Evolutionary conservation across 2,113 vertebrate genomes (phyloP).

Genomic region (Pygathrix nemaeus): DNA sequence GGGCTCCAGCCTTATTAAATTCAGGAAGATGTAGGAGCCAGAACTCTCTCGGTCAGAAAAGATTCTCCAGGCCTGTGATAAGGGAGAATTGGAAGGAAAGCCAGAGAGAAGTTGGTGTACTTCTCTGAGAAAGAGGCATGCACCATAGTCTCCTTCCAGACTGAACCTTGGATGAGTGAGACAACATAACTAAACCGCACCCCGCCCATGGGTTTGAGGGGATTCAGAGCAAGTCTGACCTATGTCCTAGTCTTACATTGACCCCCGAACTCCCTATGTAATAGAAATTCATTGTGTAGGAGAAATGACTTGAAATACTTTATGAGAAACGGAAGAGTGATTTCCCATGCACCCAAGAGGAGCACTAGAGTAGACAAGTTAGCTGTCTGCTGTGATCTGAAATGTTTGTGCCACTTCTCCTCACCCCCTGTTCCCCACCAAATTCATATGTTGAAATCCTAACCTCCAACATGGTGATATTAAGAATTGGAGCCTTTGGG

Average conservation of each 20-base stretch:
- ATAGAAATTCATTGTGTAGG: not conserved
- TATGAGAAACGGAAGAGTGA: not conserved
- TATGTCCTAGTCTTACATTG: not conserved
- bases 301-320: not conserved
- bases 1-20: not conserved
- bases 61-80: not conserved
- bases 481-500: too few relatives aligned
- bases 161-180: not conserved
- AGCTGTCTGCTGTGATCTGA: not conserved
- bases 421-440: not conserved
- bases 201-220: not conserved
- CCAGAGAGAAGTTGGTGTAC: not conserved
- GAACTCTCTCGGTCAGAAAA: not conserved
- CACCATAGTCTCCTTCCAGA: not conserved
- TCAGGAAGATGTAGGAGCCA: not conserved
- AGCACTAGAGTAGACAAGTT: not conserved
- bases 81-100: not conserved
- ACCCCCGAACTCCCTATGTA: not conserved
- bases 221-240: not conserved
- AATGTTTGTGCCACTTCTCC: not conserved
- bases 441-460: not conserved
- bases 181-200: not conserved
- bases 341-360: not conserved
- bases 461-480: not conserved
- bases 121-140: not conserved